phyloP scores from a whole-genome alignment of 2,113 vertebrate species.

The Tenebrosternarchus preto region DNA sequence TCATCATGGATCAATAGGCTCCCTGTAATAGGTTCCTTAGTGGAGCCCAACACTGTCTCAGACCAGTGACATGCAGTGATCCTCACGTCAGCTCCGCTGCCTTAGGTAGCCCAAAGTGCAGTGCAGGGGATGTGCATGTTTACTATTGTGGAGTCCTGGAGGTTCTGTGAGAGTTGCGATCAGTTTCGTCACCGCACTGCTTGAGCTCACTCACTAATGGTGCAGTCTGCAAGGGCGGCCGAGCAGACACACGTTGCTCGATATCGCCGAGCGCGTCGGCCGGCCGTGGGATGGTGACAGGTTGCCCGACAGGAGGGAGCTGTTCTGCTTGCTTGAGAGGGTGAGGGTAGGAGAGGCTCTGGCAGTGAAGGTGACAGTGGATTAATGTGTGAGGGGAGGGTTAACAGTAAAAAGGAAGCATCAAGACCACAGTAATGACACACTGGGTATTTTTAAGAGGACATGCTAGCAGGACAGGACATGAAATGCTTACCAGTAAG shows the following conservation, averaged over 20 bases:
- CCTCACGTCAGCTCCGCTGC: background rate
- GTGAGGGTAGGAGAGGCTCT: background rate
- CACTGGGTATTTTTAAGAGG: background rate
- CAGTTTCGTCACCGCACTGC: constrained; percentile 27
- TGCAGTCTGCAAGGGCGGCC: constrained; percentile 32
- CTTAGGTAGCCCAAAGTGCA: background rate
- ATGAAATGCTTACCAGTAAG: too few relatives aligned
- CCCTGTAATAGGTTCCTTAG: background rate
- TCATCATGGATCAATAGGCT: background rate
- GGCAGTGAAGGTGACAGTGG: constrained; percentile 22
- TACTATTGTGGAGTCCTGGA: background rate
- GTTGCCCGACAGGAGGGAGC: constrained; percentile 25
- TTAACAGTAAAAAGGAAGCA: background rate
- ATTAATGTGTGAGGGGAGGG: constrained; percentile 37
- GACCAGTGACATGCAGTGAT: background rate
- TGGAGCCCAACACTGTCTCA: background rate
- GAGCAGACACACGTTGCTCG: constrained; percentile 24
- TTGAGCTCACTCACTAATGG: constrained; percentile 30
- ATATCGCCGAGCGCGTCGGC: constrained; percentile 15
- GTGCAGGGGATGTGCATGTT: background rate
- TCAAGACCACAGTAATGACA: constrained; percentile 7
- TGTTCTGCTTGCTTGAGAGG: constrained; percentile 20
- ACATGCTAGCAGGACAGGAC: too few relatives aligned
- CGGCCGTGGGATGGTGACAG: constrained; percentile 11
- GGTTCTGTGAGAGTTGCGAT: constrained; percentile 19